phyloP scores from a whole-genome alignment of 2,888 invertebrate species.

The Leucania comma region DNA sequence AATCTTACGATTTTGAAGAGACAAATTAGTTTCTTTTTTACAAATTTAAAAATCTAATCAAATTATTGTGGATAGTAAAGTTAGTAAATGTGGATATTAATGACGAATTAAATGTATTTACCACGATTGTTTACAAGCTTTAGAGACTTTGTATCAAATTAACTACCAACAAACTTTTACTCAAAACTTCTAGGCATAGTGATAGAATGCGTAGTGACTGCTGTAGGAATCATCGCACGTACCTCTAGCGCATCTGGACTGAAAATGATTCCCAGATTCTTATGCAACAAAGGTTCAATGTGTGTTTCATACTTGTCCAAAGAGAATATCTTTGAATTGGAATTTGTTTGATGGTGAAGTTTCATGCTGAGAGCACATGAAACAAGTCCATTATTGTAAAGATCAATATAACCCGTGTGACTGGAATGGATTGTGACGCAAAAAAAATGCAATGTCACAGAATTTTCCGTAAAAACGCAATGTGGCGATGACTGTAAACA shows the following conservation, averaged over 20 bases:
- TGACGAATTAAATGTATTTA: neutral
- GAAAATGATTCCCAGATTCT: slow-evolving; percentile 82
- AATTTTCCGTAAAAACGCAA: slow-evolving; percentile 86
- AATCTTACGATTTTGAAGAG: neutral
- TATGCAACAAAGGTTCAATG: slow-evolving; percentile 85
- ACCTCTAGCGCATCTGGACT: slow-evolving; percentile 83
- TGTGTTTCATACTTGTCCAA: slow-evolving; percentile 84
- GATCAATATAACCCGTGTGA: slow-evolving; percentile 78
- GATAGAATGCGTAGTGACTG: neutral
- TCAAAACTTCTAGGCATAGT: neutral
- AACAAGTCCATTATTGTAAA: slow-evolving; percentile 87
- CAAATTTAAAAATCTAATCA: no score
- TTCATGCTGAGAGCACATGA: slow-evolving; percentile 82
- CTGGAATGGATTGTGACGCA: slow-evolving; percentile 82
- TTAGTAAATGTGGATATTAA: neutral
- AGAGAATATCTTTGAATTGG: slow-evolving; percentile 79
- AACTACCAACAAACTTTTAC: no score
- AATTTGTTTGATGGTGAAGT: slow-evolving; percentile 81
- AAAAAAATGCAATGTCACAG: slow-evolving; percentile 84
- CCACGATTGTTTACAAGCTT: neutral
- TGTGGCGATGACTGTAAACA: slow-evolving; percentile 83
- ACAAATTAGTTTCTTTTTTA: neutral
- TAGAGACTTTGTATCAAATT: neutral
- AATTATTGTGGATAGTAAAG: no score
- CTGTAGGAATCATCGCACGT: slow-evolving; percentile 11